Evolutionary conservation across 2,888 invertebrate genomes (phyloP), one percentile per base, ranked within the genome.

Genomic region (Acanthosepion lycidas): DNA sequence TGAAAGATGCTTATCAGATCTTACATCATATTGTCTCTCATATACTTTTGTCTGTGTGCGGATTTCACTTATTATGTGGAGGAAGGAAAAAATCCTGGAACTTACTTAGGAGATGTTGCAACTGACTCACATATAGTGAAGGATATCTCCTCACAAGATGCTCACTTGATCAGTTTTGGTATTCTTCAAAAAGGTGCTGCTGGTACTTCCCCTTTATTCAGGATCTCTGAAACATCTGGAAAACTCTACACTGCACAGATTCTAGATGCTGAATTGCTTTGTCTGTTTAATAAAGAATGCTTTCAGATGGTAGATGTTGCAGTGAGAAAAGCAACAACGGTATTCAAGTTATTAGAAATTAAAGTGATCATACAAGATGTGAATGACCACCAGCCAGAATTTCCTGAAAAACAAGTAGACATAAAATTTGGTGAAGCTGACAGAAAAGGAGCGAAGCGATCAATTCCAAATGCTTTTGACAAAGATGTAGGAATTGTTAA

Each of bases 201-300:
- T 9, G 12, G n/a, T 33, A 78, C 15, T 78, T 78, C 78, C 12
- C 78, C 78, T 12, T 78, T 78, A 78, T 78, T 78, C 78, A n/a
- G n/a, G 18, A 78, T 78, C 3, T 78, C 78, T 15, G 78, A 78
- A n/a, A 78, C n/a, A 78, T 78, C 78, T 78, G 78, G 78, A 8
- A 78, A 78, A 78, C 78, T 78, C n/a, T 78, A 78, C 78, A 78
- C 78, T 78, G 78, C 78, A n/a, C 78, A 78, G 33, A n/a, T 33
- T 15, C 18, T 78, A n/a, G 78, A 78, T 78, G 78, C 78, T n/a
- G 78, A 78, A n/a, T 15, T 23, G 9, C 78, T 78, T n/a, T 78
- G 78, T 33, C n/a, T 78, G 15, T 78, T 78, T n/a, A 78, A n/a
- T 78, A 78, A 78, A 18, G 78, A 78, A 78, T 78, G 78, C n/a